Base-by-base conservation (phyloP, 2,797 vertebrate genomes). In the Hydrophis major region DNA sequence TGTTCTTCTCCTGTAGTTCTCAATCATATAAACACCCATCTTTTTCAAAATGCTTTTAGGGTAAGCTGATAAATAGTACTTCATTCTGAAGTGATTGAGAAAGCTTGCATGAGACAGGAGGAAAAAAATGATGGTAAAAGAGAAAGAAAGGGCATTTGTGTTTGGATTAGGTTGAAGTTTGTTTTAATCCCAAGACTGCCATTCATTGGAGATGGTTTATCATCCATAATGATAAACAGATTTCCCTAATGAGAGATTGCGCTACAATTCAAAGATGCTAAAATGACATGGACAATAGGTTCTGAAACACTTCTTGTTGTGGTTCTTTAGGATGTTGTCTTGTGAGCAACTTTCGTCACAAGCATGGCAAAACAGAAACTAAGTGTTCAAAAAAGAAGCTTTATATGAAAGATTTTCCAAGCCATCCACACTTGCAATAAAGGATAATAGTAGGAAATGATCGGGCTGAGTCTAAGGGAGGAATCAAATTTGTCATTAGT, bases 21-120 rank as follows among this genome's bases (percentile, higher is more conserved):
- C 95, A 87, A 90, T 92, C 37, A 93, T 95, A 91, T 47, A 83
- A 96, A 95, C 95, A 90, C 89, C 94, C 87, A 89, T 96, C 89
- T 89, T 94, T 89, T 92, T 47, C 25, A 92, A 93, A 90, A 92
- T 88, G 66, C 86, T 90, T 4, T 0, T 32, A 55, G 3, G 28
- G 42, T 86, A 92, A 0, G 0, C 32, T 22, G n/a, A 96, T 96
- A 87, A 42, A 96, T 94, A 89, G 83, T 10, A 94, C 0, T 59
- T 50, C 59, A 86, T 61, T 61, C 91, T 87, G 0, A 12, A n/a
- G 91, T 92, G 69, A 60, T 90, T 4, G 4, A 5, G 0, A 1
- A 42, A 0, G 0, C 13, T 89, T 57, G 20, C 0, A 1, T 59
- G 13, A 18, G 18, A 56, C 53, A 61, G 6, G 8, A 18, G 56